Base-by-base conservation (phyloP, 2,888 invertebrate species). In the Calameuta pallipes region DNA sequence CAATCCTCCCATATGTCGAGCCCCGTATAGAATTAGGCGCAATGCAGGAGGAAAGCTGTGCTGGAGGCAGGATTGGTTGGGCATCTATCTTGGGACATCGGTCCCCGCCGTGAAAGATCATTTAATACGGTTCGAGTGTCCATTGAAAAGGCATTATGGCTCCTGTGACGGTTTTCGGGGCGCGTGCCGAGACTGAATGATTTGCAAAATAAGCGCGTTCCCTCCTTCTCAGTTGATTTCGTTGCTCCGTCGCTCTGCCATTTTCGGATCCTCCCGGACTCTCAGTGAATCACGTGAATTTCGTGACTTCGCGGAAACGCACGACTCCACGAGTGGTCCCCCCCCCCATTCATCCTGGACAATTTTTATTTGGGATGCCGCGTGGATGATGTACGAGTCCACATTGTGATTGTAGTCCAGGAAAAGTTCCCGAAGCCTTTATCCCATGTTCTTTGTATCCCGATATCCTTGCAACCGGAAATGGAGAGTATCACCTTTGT, bases 1-100 rank as follows among this genome's bases (percentile, higher is more conserved):
- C 75, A 80, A 78, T 76, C 75, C 77, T 76, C 77, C 81, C 84
- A 83, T 83, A 82, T 84, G 85, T 77, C 73, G 34, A 73, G 36
- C 79, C 82, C 81, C 82, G 80, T 83, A 85, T 85, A 83, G 84
- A 84, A 79, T 85, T 85, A 85, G 85, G 71, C 30, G 37, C 69
- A 76, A 56, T 56, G 23, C 56, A 23, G 23, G 2, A 56, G 56
- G 23, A 41, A 41, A 41, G 41, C 15, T 41, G 41, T 41, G 41
- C 41, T 1, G 15, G 56, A 9, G 56, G 56, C 56, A 56, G 56
- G 9, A 56, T 56, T 56, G 23, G 41, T 56, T 56, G 23, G 41
- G 41, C 23, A 9, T 56, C 56, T 56, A 56, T 56, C 56, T 56
- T 56, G 56, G 56, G 15, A 9, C 56, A 56, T 56, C 56, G 23